phyloP scores from a whole-genome alignment of 2,113 vertebrate species.

The Delphinapterus leucas region DNA sequence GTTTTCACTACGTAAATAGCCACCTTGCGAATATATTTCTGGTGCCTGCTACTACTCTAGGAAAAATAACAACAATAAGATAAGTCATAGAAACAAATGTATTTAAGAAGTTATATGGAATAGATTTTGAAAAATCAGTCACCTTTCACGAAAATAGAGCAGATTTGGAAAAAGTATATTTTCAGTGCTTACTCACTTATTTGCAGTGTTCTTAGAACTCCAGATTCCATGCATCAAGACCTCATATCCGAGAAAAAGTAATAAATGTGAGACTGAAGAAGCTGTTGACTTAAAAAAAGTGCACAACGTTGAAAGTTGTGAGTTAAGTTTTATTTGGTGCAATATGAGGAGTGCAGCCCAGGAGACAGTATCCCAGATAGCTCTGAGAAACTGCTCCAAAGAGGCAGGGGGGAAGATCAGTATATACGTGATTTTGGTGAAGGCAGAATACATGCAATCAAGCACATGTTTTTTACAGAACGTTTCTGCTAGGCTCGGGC shows the following conservation, averaged over 20 bases:
- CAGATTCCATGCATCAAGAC: not conserved
- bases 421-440: too few relatives aligned
- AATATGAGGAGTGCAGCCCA: too few relatives aligned
- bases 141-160: not conserved
- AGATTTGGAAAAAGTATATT: not conserved
- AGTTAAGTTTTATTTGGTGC: too few relatives aligned
- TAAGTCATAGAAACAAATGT: conserved; percentile 2
- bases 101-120: not conserved
- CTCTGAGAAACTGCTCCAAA: too few relatives aligned
- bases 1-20: conserved; percentile 40
- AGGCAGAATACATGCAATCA: too few relatives aligned
- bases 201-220: not conserved
- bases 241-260: not conserved
- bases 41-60: not conserved
- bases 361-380: too few relatives aligned
- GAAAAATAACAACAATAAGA: not conserved
- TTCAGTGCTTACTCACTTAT: not conserved
- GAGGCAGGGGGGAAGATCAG: too few relatives aligned
- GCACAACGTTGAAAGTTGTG: too few relatives aligned
- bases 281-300: too few relatives aligned
- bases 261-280: not conserved
- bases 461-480: too few relatives aligned
- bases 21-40: conserved; percentile 36
- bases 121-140: not conserved
- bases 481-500: too few relatives aligned